Evolutionary conservation across 2,888 invertebrate genomes (phyloP).

Genomic region (Liodrosophila aerea): DNA sequence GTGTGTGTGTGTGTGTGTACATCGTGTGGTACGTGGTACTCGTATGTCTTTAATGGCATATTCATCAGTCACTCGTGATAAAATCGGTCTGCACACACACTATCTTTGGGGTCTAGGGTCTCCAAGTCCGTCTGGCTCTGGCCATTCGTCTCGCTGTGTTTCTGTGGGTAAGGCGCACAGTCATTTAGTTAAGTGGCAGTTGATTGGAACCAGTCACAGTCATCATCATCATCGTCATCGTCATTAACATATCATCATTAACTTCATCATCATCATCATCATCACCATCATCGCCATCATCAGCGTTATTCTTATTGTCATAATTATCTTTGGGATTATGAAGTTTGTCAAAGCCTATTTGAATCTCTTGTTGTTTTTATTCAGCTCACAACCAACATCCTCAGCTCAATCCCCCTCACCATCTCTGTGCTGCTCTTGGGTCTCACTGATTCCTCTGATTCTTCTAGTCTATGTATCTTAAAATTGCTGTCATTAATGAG

Average conservation of each 20-base stretch:
- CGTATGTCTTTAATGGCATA: conserved; percentile 78
- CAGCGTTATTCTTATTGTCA: too few relatives aligned
- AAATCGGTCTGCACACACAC: conserved; percentile 57
- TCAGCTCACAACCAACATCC: too few relatives aligned
- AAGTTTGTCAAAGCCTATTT: conserved; percentile 41
- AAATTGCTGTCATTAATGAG: conserved; percentile 79
- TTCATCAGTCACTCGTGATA: conserved; percentile 80
- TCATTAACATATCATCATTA: conserved; percentile 7
- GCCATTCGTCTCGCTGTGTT: conserved; percentile 7
- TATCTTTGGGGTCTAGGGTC: conserved; percentile 27
- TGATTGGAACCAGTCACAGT: conserved; percentile 74
- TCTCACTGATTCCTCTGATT: conserved; percentile 8
- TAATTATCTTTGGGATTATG: conserved; percentile 10
- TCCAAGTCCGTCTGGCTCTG: conserved; percentile 34
- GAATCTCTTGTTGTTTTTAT: conserved; percentile 42
- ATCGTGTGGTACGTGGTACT: conserved; percentile 48
- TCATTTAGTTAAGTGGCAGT: conserved; percentile 78
- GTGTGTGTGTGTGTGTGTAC: conserved; percentile 4
- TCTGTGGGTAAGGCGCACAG: conserved; percentile 63
- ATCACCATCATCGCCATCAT: conserved; percentile 16
- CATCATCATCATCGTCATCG: conserved; percentile 27
- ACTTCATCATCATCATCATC: conserved; percentile 13
- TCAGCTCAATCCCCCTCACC: conserved; percentile 16
- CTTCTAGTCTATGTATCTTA: conserved; percentile 13
- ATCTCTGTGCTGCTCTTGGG: not conserved